Conservation (phyloP, 2,797 vertebrate genomes). For the Myripristis jacobus region DNA sequence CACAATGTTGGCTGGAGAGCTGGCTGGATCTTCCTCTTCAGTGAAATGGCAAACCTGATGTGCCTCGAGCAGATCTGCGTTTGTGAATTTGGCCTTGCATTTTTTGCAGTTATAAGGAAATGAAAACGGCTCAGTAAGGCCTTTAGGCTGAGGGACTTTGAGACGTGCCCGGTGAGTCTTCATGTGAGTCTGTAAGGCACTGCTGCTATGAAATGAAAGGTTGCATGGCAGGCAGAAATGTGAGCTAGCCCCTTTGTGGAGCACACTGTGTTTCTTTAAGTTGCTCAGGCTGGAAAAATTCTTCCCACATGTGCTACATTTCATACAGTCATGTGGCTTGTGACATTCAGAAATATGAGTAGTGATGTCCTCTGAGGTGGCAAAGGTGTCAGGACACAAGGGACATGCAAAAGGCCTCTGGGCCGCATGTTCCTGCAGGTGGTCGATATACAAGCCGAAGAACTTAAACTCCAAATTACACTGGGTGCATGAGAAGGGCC, state of each 20-base stretch:
- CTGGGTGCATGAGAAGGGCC: conserved; percentile 51
- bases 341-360: conserved; percentile 41
- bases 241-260: conserved; percentile 53
- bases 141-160: conserved; percentile 32
- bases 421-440: conserved; percentile 60
- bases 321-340: conserved; percentile 20
- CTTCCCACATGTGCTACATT: conserved; percentile 64
- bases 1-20: neutral
- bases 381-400: conserved; percentile 49
- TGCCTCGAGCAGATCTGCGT: conserved; percentile 59
- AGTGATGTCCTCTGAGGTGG: conserved; percentile 15
- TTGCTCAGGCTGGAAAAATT: conserved; percentile 52
- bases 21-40: neutral
- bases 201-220: conserved; percentile 37
- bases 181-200: conserved; percentile 47
- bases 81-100: conserved; percentile 62
- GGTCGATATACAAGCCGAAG: conserved; percentile 57
- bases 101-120: conserved; percentile 59
- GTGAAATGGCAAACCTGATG: conserved; percentile 65
- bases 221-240: conserved; percentile 46
- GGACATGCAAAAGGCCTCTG: conserved; percentile 52
- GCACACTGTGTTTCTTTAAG: conserved; percentile 55
- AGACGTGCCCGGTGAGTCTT: conserved; percentile 23
- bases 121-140: conserved; percentile 37
- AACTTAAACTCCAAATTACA: conserved; percentile 64